Evolutionary conservation across 2,113 vertebrate species (phyloP).

Genomic region (Calcarius ornatus): DNA sequence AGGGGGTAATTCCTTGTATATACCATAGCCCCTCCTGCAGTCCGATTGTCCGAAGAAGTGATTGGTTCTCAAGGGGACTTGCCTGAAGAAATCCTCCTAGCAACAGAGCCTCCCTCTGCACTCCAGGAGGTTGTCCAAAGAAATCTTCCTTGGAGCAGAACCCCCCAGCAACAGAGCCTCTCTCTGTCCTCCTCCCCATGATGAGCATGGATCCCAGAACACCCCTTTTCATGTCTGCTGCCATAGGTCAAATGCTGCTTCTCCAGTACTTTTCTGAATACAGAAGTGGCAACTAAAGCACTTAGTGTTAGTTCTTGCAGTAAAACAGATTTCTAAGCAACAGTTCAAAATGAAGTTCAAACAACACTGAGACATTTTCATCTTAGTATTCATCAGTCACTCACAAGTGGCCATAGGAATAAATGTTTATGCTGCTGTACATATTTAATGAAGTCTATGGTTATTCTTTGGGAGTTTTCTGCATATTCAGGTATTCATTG

Average conservation of each 20-base stretch:
- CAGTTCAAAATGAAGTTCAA: background rate
- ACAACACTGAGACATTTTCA: background rate
- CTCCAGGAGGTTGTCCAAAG: background rate
- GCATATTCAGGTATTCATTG: background rate
- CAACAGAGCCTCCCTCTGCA: background rate
- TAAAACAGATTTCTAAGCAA: background rate
- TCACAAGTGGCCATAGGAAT: background rate
- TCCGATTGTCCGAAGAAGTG: fast-evolving
- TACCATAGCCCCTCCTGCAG: too few relatives aligned
- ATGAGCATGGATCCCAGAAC: fast-evolving
- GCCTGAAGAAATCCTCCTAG: background rate
- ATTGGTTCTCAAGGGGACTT: background rate
- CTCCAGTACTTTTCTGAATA: background rate
- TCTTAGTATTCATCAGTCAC: background rate
- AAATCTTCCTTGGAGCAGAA: background rate
- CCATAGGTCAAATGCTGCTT: background rate
- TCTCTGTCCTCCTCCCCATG: background rate
- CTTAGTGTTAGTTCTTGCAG: fast-evolving
- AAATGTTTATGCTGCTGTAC: fast-evolving
- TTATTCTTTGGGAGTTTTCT: background rate
- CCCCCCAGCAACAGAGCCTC: background rate
- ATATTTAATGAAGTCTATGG: background rate
- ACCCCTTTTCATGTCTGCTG: background rate
- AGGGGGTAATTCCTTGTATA: background rate
- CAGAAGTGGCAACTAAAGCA: background rate